Base-by-base conservation (phyloP, 2,797 vertebrate species). In the Xenopus petersii region DNA sequence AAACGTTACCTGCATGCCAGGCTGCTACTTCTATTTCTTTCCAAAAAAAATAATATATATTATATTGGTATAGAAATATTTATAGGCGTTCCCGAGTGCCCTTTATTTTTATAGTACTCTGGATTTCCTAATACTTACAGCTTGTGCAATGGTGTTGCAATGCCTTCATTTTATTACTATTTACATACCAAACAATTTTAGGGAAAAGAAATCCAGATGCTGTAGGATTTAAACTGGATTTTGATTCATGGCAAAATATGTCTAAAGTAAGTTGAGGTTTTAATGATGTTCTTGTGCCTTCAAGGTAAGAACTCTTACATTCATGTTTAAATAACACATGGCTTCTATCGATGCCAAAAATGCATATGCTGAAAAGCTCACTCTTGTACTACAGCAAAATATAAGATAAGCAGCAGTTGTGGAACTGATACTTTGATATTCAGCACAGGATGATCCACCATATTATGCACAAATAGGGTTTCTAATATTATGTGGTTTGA, bases 131-230 rank as follows among this genome's bases (percentile, higher is more conserved):
- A 69, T 60, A 10, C 11, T 63, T 69, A 36, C 48, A 72, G 26
- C 62, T 76, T 61, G 48, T 55, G 75, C 48, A 67, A 59, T 42
- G 33, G 30, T 78, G 66, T 69, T 73, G 76, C 76, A 78, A 78
- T 69, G 51, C 51, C 42, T 64, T 11, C 46, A 7, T 60, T 68
- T 62, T 71, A 71, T 71, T 66, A 60, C 58, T 13, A 71, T 42
- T 67, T 67, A 8, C 21, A 16, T 77, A 64, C 48, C 65, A 36
- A 47, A 26, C 36, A 11, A 46, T 47, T 67, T 62, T 48, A 55
- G 12, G 66, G 58, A 70, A 70, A 64, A 68, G 47, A 24, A 75
- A 60, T 65, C 59, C 61, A 70, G 67, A 70, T 75, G 61, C 55
- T 75, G 21, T 65, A 60, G 58, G 10, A 26, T 60, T 60, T 60